Percentiles rank a stretch among this genome's conserved stretches.
These are phyloP conservation scores for Leptosomus discolor DNA, from an alignment of 2,113 vertebrate species.

Conservation along the genomic window DNA sequence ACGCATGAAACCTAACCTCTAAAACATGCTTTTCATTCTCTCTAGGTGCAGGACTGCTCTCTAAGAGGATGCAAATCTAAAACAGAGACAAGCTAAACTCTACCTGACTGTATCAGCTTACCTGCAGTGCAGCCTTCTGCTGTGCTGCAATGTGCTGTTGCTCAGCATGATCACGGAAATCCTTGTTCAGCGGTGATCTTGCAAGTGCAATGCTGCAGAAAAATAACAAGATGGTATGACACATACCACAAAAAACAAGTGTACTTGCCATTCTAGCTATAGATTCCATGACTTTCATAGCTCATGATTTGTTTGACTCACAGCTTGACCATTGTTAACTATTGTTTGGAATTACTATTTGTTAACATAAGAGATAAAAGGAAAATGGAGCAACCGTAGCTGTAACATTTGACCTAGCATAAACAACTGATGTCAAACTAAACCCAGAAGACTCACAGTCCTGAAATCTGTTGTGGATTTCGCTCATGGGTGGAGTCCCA, in stretches of 20 bases:
- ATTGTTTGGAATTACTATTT: background rate
- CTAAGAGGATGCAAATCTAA: background rate
- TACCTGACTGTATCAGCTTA: constrained; percentile 16
- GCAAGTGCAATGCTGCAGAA: constrained; percentile 83
- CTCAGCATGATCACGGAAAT: constrained; percentile 92
- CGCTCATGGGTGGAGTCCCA: background rate
- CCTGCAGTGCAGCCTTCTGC: constrained; percentile 95
- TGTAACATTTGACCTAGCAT: background rate
- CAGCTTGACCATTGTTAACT: background rate
- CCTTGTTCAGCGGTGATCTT: constrained; percentile 85
- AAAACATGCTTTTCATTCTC: background rate
- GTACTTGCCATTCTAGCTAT: background rate
- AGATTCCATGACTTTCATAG: background rate
- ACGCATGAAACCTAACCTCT: background rate
- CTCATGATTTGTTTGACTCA: background rate
- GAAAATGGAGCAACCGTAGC: background rate
- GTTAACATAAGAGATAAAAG: background rate
- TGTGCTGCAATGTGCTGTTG: constrained; percentile 96
- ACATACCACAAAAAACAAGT: background rate
- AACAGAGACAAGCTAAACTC: background rate
- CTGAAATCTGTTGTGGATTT: background rate
- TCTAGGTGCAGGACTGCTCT: background rate
- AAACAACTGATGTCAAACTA: background rate
- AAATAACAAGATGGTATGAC: background rate
- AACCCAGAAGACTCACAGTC: background rate